These are phyloP conservation scores for Alloscopus bannaensis DNA, from an alignment of 2,888 invertebrate genomes.

Conservation along the genomic window DNA sequence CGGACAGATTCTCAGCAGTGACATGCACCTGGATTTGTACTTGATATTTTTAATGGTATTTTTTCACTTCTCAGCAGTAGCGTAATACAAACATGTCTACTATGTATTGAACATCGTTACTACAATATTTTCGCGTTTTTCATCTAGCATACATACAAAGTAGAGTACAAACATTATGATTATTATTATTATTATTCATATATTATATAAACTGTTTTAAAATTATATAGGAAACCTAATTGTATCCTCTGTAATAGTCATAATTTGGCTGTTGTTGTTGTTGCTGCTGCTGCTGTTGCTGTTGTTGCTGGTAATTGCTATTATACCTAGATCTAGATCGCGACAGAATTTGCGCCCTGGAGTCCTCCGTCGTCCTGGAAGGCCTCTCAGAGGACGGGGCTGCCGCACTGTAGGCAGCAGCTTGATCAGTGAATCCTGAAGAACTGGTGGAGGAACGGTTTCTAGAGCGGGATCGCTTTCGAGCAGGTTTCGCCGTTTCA, in stretches of 20 bases:
- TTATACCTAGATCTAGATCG: slow-evolving; percentile 62
- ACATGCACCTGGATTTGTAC: too few relatives aligned
- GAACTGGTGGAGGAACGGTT: slow-evolving; percentile 25
- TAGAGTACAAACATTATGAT: slow-evolving; percentile 39
- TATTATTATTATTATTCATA: slow-evolving; percentile 19
- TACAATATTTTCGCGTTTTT: not conserved
- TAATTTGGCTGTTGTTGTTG: slow-evolving; percentile 46
- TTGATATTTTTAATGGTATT: not conserved
- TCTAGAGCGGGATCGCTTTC: slow-evolving; percentile 41
- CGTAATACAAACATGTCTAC: not conserved
- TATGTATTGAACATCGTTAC: not conserved
- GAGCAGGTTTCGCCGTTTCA: slow-evolving; percentile 25
- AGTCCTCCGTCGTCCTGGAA: slow-evolving; percentile 42
- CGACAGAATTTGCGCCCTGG: slow-evolving; percentile 60
- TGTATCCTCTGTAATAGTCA: slow-evolving; percentile 55
- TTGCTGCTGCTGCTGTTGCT: slow-evolving; percentile 38
- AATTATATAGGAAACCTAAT: slow-evolving; percentile 36
- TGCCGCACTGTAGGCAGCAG: slow-evolving; percentile 26
- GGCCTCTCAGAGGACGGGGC: slow-evolving; percentile 32
- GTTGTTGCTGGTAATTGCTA: slow-evolving; percentile 51
- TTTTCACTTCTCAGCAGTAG: not conserved
- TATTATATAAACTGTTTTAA: slow-evolving; percentile 2
- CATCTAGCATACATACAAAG: slow-evolving; percentile 25
- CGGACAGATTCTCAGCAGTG: too few relatives aligned
- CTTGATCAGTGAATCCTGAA: slow-evolving; percentile 18